Percentiles rank a stretch among this genome's conserved stretches.
phyloP scores from a whole-genome alignment of 2,113 vertebrate species.

The Ageneiosus marmoratus region DNA sequence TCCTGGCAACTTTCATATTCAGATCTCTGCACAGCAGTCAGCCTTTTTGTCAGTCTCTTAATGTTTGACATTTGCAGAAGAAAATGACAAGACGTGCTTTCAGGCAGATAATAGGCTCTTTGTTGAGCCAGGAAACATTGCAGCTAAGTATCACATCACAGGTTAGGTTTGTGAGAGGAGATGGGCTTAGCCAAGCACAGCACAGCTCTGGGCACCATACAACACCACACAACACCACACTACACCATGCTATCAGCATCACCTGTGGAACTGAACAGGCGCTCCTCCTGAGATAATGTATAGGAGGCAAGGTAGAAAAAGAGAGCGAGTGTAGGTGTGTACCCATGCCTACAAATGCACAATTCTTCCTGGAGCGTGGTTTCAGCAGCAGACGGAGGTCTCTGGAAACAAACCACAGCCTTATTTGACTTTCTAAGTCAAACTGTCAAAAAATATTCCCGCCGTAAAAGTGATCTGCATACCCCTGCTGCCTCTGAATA shows the following conservation, averaged over 20 bases:
- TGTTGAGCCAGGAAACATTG: constrained; percentile 27
- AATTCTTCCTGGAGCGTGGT: neutral
- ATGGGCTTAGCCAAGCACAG: constrained; percentile 10
- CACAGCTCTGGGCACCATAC: too few relatives aligned
- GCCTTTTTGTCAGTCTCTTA: constrained; percentile 34
- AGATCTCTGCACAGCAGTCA: neutral
- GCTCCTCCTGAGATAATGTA: constrained; percentile 1
- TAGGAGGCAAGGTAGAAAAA: neutral
- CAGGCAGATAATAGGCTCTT: constrained; percentile 44
- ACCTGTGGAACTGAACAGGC: constrained; percentile 10
- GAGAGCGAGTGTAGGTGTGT: neutral
- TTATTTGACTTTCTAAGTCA: constrained; percentile 46
- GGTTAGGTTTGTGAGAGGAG: constrained; percentile 17
- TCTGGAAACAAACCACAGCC: constrained; percentile 17
- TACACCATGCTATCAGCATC: neutral
- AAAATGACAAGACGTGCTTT: constrained; percentile 46
- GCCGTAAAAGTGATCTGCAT: constrained; percentile 32
- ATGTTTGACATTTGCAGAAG: constrained; percentile 37
- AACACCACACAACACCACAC: neutral
- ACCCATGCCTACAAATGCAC: neutral
- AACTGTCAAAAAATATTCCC: constrained; percentile 42
- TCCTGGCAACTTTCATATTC: neutral
- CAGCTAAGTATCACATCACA: constrained; percentile 36
- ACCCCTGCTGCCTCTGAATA: constrained; percentile 12
- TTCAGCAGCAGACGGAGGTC: constrained; percentile 2